Evolutionary conservation across 2,797 vertebrate species (phyloP).

Genomic region (Epinephelus malabaricus): DNA sequence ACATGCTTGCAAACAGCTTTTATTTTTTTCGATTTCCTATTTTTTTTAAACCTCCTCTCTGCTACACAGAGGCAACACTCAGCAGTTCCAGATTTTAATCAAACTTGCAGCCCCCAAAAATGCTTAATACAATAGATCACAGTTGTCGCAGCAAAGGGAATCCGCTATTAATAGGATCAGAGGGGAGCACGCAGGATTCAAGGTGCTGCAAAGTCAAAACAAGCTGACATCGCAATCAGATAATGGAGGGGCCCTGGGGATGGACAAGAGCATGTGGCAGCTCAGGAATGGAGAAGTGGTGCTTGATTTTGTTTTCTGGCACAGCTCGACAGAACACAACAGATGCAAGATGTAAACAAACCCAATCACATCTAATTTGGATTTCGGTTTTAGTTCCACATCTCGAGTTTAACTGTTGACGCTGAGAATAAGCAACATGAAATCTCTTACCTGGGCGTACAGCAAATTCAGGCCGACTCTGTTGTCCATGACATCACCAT

Average conservation of each 20-base stretch:
- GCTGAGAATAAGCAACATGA: background rate
- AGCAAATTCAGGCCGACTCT: constrained; percentile 94
- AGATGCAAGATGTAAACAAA: constrained; percentile 33
- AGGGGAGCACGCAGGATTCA: constrained; percentile 31
- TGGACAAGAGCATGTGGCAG: constrained; percentile 31
- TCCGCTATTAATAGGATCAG: constrained; percentile 42
- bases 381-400: constrained; percentile 21
- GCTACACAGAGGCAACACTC: constrained; percentile 23
- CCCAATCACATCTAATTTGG: background rate
- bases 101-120: constrained; percentile 31
- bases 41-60: background rate
- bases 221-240: constrained; percentile 37
- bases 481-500: constrained; percentile 96
- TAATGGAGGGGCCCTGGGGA: constrained; percentile 33
- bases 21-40: constrained; percentile 10
- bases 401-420: background rate
- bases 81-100: constrained; percentile 50
- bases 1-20: constrained; percentile 14
- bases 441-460: constrained; percentile 92
- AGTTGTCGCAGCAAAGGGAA: constrained; percentile 22
- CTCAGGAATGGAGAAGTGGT: background rate
- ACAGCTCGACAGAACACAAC: constrained; percentile 23
- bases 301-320: constrained; percentile 37
- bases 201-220: constrained; percentile 58
- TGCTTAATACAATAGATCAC: constrained; percentile 43